Evolutionary conservation across 2,113 vertebrate genomes (phyloP).

Genomic region (Equus quagga): DNA sequence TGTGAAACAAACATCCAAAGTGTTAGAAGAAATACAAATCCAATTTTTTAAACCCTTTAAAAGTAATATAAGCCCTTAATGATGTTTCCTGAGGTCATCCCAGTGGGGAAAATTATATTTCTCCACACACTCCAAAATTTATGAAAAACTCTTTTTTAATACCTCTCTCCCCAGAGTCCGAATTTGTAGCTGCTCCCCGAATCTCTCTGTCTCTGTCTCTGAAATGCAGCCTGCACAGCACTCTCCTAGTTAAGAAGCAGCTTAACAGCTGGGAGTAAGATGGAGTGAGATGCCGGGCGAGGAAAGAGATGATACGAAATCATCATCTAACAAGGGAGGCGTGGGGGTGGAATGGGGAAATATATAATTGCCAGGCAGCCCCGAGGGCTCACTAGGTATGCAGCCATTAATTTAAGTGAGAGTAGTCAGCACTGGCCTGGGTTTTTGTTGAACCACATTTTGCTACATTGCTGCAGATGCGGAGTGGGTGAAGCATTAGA

Average conservation of each 20-base stretch:
- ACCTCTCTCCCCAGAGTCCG: neutral
- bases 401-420: neutral
- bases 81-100: neutral
- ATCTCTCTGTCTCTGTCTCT: neutral
- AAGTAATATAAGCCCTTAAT: neutral
- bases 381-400: neutral
- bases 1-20: neutral
- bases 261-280: neutral
- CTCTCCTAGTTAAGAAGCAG: neutral
- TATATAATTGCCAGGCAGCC: neutral
- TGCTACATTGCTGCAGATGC: neutral
- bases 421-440: neutral
- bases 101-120: neutral
- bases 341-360: neutral
- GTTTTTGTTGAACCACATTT: neutral
- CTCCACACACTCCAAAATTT: neutral
- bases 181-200: neutral
- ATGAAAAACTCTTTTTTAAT: neutral
- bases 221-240: neutral
- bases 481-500: neutral
- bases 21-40: slow-evolving; percentile 10
- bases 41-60: neutral
- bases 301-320: neutral
- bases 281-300: neutral
- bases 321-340: neutral